phyloP scores from a whole-genome alignment of 2,888 invertebrate species.

The Plagodis dolabraria region DNA sequence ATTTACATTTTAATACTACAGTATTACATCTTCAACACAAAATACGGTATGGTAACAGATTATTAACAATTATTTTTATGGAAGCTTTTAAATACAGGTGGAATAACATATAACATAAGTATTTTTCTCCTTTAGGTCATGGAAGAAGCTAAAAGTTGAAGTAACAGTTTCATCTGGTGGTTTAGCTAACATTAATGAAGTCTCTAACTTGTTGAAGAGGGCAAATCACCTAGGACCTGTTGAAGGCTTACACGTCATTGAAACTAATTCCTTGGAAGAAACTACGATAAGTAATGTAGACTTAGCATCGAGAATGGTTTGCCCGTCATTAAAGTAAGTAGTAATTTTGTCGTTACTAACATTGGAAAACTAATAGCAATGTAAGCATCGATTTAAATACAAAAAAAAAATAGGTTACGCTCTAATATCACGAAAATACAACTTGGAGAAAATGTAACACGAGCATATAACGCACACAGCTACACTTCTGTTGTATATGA shows the following conservation, averaged over 20 bases:
- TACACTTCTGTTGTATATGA: no score
- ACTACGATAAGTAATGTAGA: neutral
- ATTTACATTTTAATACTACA: conserved; percentile 37
- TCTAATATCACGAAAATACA: no score
- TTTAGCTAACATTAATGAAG: conserved; percentile 2
- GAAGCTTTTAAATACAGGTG: neutral
- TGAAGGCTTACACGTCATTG: conserved; percentile 14
- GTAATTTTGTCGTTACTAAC: neutral
- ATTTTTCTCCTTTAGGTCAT: conserved; percentile 32
- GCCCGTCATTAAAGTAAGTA: conserved; percentile 19
- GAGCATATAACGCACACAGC: no score
- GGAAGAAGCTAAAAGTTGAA: conserved; percentile 32
- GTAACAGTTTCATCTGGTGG: conserved; percentile 18
- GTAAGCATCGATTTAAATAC: no score
- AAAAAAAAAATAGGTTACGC: no score
- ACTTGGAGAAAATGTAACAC: no score
- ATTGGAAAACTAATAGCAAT: neutral
- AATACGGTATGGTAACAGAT: neutral
- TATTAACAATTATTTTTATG: neutral
- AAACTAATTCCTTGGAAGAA: neutral
- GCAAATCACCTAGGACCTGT: conserved; percentile 8
- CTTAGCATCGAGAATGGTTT: conserved; percentile 9
- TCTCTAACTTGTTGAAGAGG: conserved; percentile 8
- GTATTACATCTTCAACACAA: neutral
- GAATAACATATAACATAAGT: no score